Percentiles rank a stretch among this genome's conserved stretches.
These are phyloP conservation scores for Rhopalosiphum maidis DNA, from an alignment of 1,140 invertebrate species.

Conservation along the genomic window DNA sequence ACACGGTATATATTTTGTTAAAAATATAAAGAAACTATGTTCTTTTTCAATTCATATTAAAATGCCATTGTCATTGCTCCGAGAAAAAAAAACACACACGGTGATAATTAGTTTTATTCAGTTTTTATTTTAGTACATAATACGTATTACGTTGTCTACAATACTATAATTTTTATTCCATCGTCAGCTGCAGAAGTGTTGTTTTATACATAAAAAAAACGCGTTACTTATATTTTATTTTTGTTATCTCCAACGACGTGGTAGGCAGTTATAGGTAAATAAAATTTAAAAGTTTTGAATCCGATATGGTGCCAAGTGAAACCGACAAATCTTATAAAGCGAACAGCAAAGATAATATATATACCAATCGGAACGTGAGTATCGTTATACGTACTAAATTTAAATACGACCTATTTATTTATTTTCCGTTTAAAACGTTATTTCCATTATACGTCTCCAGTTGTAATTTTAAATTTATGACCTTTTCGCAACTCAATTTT, in stretches of 20 bases:
- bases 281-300: conserved; percentile 26
- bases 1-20: no score
- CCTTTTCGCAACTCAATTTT: no score
- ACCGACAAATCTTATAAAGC: not conserved
- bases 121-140: not conserved
- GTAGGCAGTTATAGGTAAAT: not conserved
- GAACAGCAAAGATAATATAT: not conserved
- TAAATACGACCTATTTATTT: not conserved
- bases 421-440: not conserved
- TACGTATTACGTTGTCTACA: not conserved
- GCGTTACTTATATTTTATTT: not conserved
- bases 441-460: not conserved
- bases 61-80: not conserved
- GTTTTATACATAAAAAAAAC: not conserved
- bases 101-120: not conserved
- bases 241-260: not conserved
- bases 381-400: not conserved
- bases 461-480: no score
- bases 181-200: not conserved
- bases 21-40: not conserved
- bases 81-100: no score
- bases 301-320: not conserved
- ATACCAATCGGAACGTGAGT: not conserved
- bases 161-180: not conserved
- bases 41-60: not conserved